Evolutionary conservation across 2,888 invertebrate species (phyloP), one percentile per base, ranked within the genome.

Genomic region (Tanytarsus gracilentus): DNA sequence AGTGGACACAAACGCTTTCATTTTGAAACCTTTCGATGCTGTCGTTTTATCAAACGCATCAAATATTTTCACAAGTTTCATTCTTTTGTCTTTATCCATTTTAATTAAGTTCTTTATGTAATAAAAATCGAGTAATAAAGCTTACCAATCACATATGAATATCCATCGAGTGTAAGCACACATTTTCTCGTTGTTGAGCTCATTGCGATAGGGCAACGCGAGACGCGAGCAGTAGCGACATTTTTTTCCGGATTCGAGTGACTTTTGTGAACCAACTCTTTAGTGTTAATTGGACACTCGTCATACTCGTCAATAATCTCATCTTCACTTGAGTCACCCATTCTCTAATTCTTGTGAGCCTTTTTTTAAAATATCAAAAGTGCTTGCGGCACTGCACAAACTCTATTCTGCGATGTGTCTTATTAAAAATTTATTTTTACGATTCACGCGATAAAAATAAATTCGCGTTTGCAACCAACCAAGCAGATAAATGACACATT

Each of bases 101-200:
- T 30, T 23, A 7, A 30, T 16, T 30, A 30, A 16, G 16, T 7
- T 18, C 14, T 25, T 49, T 39, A 29, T 51, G 4, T 14, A 33
- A 52, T 21, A 21, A 30, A 6, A 30, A 39, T 39, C 21, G 33
- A 59, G 27, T 5, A n/a, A n/a, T 23, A 9, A 39, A 50, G 77
- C 85, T 83, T 75, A 89, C 90, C 89, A 77, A 90, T 90, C 67
- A 89, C 88, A 75, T 90, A 90, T 64, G 86, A 87, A 76, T 88
- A 89, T 68, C 89, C 89, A 72, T 89, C 89, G 66, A 90, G 78
- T 50, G 87, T 88, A 65, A 89, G 82, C 64, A 89, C 85, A 76
- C 89, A 90, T 75, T 86, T 86, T 69, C 85, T 79, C 23, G 85
- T 79, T 63, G 81, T 81, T 67, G 79, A 75, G 64, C 79, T 79